Conservation (phyloP, 2,797 vertebrate species). For the Cephalopachus bancanus region DNA sequence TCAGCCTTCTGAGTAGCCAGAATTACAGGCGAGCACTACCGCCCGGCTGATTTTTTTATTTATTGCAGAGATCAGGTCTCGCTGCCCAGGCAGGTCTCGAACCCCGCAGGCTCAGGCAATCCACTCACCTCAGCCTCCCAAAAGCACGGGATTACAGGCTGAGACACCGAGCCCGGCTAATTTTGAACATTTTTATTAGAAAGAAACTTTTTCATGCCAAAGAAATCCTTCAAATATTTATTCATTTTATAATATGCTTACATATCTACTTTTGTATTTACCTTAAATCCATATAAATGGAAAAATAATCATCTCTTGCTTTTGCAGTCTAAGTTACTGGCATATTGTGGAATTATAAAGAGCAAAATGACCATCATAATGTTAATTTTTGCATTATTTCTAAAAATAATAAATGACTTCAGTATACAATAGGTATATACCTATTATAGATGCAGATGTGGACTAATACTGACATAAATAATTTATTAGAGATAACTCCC, state of each 20-base stretch:
- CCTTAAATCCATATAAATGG: neutral
- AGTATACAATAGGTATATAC: neutral
- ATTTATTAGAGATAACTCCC: neutral
- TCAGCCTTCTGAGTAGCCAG: too few species aligned
- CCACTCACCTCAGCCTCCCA: too few species aligned
- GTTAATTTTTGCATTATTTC: neutral
- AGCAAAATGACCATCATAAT: neutral
- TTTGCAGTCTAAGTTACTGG: neutral
- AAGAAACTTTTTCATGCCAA: neutral
- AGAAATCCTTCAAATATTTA: neutral
- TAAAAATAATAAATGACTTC: neutral
- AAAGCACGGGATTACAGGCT: too few species aligned
- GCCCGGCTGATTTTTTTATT: too few species aligned
- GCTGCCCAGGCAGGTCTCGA: too few species aligned
- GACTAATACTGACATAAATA: neutral
- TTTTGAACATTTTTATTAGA: slow-evolving; percentile 50
- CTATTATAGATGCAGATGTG: neutral
- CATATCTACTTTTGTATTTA: neutral
- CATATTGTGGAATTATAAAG: neutral
- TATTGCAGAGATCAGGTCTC: too few species aligned
- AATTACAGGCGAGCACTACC: too few species aligned
- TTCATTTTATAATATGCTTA: neutral
- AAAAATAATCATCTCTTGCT: neutral
- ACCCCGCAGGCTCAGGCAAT: too few species aligned
- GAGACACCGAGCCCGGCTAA: neutral